Conservation (phyloP, 2,888 invertebrate species). For the Sialis fuliginosa region DNA sequence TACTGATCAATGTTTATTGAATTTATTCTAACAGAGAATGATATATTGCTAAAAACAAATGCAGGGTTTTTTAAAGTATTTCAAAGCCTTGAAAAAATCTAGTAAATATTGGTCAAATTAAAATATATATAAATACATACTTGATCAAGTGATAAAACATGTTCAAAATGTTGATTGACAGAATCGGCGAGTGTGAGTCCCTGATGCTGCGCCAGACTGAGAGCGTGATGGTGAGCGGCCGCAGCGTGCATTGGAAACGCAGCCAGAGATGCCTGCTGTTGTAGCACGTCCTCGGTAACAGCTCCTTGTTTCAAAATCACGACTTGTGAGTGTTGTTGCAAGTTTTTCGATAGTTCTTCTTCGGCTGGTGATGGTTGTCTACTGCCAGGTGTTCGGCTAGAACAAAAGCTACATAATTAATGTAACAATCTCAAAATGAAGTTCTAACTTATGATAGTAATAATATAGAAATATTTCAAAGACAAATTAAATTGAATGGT, state of each 20-base stretch:
- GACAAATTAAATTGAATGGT: no score
- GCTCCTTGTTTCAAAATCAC: conserved; percentile 32
- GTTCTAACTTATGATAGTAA: no score
- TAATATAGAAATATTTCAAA: no score
- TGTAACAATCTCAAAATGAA: not conserved
- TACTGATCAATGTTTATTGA: no score
- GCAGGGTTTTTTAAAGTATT: not conserved
- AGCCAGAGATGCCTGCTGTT: conserved; percentile 25
- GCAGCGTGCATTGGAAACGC: conserved; percentile 18
- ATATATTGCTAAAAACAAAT: not conserved
- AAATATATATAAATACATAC: not conserved
- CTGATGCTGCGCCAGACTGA: conserved; percentile 27
- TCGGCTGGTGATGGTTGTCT: conserved; percentile 86
- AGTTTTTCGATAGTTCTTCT: conserved; percentile 49
- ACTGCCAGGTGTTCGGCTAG: conserved; percentile 75
- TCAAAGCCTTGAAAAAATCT: not conserved
- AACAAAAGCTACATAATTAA: conserved; percentile 14
- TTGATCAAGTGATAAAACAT: conserved; percentile 9
- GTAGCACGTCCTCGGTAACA: conserved; percentile 20
- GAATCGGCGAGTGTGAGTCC: conserved; percentile 27
- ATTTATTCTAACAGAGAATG: no score
- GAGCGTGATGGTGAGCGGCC: conserved; percentile 22
- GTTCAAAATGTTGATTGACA: conserved; percentile 27
- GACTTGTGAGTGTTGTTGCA: conserved; percentile 26
- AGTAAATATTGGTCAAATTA: not conserved